Evolutionary conservation across 2,888 invertebrate species (phyloP), one percentile per base, ranked within the genome.

Genomic region (Andrena trimmerana): DNA sequence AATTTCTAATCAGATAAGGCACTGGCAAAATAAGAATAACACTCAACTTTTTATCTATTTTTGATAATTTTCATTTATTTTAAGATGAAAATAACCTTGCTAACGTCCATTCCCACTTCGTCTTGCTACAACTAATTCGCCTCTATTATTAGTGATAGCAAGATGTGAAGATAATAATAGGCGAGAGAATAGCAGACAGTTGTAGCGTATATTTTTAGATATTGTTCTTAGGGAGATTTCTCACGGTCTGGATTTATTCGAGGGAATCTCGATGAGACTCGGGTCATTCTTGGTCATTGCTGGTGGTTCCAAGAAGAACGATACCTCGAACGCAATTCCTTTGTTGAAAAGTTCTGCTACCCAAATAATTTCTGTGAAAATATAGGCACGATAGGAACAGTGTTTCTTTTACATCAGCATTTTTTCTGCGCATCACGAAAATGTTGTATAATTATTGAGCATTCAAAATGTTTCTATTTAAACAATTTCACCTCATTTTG

Each of bases 191-290:
- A 36, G 50, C 10, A 42, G 42, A 24, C 20, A n/a, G 2, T 52
- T 63, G 36, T n/a, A 2, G 24, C 1, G 24, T 13, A 57, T 78
- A 73, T 54, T 65, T 62, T 78, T 52, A 42, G 42, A 66, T 62
- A 66, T 68, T 33, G 36, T 80, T 70, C 69, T 66, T 36, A 52
- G 65, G 24, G 16, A 66, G 33, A 33, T 63, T 60, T 54, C 66
- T 52, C 52, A 73, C 68, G 24, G 10, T 33, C 16, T 36, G 63
- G 72, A 29, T 79, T 68, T 59, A 77, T 71, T 83, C 80, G 75
- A 52, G 16, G 73, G 48, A 80, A 78, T 66, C 24, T 57, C 59
- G 29, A 57, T 16, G 29, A 33, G 54, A 48, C 24, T 63, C 31
- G 24, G 20, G 20, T 59, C 27, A 36, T 29, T 2, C 6, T 6